Conservation (phyloP, 2,113 vertebrate genomes). For the Zeus faber region DNA sequence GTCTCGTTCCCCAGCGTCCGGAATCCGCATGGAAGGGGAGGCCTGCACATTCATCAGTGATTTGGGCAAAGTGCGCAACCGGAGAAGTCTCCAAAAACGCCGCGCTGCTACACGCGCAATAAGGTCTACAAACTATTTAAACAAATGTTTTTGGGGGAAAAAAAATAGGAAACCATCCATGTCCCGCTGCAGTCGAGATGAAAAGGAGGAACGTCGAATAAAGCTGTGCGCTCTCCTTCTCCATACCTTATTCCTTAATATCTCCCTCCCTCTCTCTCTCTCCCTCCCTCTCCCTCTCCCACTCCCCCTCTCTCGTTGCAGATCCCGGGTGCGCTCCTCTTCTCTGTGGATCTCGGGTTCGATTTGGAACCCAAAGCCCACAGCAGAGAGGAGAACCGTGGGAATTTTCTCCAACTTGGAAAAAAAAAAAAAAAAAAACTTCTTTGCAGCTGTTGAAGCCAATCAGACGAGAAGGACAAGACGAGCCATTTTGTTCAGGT, state of each 20-base stretch:
- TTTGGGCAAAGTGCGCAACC: conserved; percentile 24
- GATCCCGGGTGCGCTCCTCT: conserved; percentile 44
- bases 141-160: too few species aligned
- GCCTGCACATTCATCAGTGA: not conserved
- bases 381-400: conserved; percentile 29
- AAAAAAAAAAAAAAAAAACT: conserved; percentile 25
- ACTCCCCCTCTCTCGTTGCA: conserved; percentile 15
- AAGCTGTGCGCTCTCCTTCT: not conserved
- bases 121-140: too few species aligned
- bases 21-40: not conserved
- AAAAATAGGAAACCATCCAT: not conserved
- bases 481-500: conserved; percentile 43
- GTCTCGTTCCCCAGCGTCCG: not conserved
- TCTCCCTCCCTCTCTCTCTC: not conserved
- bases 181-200: too few species aligned
- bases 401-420: conserved; percentile 45
- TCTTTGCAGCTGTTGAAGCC: conserved; percentile 45
- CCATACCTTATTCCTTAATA: not conserved
- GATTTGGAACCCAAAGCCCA: conserved; percentile 31
- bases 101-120: too few species aligned
- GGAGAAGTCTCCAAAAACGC: not conserved
- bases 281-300: not conserved
- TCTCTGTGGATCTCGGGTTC: conserved; percentile 26
- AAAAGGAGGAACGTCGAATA: too few species aligned
- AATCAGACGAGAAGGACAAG: conserved; percentile 40